A percentile compares a stretch with the other conserved stretches of the same genome.
Conservation (phyloP, 1,140 invertebrate genomes). For the Diachasmimorpha longicaudata region DNA sequence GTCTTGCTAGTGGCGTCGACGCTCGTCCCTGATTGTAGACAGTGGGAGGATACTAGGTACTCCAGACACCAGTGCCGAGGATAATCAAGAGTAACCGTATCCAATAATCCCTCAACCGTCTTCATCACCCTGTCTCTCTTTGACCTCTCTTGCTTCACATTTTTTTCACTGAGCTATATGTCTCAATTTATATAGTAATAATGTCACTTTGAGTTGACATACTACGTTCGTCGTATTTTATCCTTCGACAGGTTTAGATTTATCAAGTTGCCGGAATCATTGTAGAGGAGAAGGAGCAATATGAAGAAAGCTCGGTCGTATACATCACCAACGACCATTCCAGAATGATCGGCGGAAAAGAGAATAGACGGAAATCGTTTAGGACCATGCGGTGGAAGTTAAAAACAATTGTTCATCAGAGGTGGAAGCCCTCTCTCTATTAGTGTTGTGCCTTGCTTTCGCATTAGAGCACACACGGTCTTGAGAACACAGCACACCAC, state of each 20-base stretch:
- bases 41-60: conserved; percentile 3
- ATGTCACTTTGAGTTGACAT: conserved; percentile 51
- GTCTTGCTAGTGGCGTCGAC: conserved; percentile 40
- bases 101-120: conserved; percentile 58
- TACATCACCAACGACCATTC: background rate
- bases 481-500: background rate
- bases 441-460: background rate
- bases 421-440: background rate
- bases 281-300: background rate
- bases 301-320: too few relatives aligned
- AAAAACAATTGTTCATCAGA: conserved; percentile 10
- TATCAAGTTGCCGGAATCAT: background rate
- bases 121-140: conserved; percentile 34
- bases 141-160: background rate
- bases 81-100: conserved; percentile 63
- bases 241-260: conserved; percentile 19
- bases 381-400: background rate
- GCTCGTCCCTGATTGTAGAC: conserved; percentile 1
- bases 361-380: background rate
- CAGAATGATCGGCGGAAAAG: background rate
- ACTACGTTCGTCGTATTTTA: conserved; percentile 6
- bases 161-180: conserved; percentile 42
- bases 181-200: conserved; percentile 62
- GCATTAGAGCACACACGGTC: background rate
- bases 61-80: conserved; percentile 45